These are phyloP conservation scores for Prunella fulvescens DNA, from an alignment of 2,113 vertebrate genomes.

Conservation along the genomic window DNA sequence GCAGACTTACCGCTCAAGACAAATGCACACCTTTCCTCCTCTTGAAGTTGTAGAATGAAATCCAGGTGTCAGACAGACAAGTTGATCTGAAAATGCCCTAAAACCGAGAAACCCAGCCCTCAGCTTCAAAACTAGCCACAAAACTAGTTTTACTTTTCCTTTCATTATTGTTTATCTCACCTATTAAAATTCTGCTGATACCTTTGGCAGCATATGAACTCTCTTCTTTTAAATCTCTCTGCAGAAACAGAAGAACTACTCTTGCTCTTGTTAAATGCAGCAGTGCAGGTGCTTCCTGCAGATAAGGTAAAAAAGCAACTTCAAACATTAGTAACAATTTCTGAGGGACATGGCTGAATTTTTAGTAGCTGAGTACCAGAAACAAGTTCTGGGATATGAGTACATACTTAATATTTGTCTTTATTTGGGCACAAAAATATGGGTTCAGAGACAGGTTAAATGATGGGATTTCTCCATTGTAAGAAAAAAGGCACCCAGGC, in stretches of 20 bases:
- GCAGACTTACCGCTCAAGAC: background rate
- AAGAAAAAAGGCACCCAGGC: background rate
- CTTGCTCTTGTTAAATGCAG: background rate
- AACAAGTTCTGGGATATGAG: background rate
- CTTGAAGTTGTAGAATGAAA: background rate
- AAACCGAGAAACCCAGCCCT: background rate
- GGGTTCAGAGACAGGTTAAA: background rate
- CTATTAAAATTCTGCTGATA: slow-evolving; percentile 25
- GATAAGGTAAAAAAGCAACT: slow-evolving; percentile 33
- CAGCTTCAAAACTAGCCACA: background rate
- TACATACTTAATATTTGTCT: background rate
- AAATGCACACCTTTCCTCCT: background rate
- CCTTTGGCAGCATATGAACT: background rate
- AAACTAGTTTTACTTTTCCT: background rate
- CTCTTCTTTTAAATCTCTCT: background rate
- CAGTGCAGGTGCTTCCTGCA: slow-evolving; percentile 22
- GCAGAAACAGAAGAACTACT: slow-evolving; percentile 30
- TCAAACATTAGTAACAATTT: slow-evolving; percentile 6
- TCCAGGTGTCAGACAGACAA: background rate
- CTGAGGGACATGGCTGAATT: background rate
- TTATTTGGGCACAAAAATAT: background rate
- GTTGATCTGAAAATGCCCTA: background rate
- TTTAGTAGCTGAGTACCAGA: background rate
- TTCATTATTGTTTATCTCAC: background rate
- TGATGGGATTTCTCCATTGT: background rate